phyloP scores from a whole-genome alignment of 2,888 invertebrate genomes.

The Microdon myrmicae region DNA sequence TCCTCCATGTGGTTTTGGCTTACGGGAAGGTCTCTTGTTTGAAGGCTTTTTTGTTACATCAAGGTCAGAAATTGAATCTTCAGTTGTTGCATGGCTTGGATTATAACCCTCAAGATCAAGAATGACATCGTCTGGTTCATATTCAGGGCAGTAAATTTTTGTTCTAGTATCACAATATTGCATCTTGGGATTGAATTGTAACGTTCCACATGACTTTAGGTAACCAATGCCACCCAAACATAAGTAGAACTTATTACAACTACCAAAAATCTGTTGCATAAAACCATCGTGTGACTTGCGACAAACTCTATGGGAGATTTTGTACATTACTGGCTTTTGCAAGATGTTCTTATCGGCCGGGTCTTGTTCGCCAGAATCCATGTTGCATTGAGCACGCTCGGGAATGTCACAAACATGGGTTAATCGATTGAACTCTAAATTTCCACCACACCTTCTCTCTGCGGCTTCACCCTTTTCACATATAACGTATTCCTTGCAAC shows the following conservation, averaged over 20 bases:
- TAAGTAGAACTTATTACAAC: conserved; percentile 40
- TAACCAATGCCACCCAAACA: conserved; percentile 20
- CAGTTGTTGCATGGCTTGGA: background rate
- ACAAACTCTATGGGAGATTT: conserved; percentile 21
- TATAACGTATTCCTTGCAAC: conserved; percentile 13
- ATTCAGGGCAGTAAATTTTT: conserved; percentile 20
- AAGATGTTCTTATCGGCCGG: conserved; percentile 4
- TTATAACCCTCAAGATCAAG: conserved; percentile 11
- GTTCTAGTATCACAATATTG: conserved; percentile 24
- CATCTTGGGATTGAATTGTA: conserved; percentile 19
- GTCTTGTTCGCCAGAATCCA: too few species aligned
- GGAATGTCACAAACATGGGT: conserved; percentile 33
- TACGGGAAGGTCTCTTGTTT: background rate
- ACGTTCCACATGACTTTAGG: conserved; percentile 30
- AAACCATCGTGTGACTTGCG: conserved; percentile 2
- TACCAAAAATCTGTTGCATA: conserved; percentile 4
- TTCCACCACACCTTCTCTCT: conserved; percentile 14
- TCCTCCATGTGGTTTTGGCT: background rate
- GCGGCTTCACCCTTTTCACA: conserved; percentile 14
- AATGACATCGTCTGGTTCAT: conserved; percentile 11
- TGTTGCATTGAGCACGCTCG: conserved; percentile 13
- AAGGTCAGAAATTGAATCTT: too few species aligned
- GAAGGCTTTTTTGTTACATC: too few species aligned
- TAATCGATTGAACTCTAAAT: conserved; percentile 18
- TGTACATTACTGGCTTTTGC: conserved; percentile 14